These are phyloP conservation scores for Isoperla grammatica DNA, from an alignment of 2,888 invertebrate genomes.

Conservation along the genomic window DNA sequence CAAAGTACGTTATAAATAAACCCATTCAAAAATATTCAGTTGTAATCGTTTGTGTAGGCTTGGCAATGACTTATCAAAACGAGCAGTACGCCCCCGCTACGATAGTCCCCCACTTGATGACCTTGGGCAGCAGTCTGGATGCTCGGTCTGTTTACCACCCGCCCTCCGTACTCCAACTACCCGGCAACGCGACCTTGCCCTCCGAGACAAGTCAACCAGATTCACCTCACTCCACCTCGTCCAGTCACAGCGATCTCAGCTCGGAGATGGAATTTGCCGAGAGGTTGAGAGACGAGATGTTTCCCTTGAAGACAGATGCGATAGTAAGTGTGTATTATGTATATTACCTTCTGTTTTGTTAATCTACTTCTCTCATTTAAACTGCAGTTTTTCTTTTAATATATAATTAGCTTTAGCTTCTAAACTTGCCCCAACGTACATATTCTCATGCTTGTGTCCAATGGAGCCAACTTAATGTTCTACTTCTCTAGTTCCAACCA, in stretches of 20 bases:
- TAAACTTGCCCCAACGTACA: no score
- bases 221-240: slow-evolving; percentile 70
- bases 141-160: slow-evolving; percentile 76
- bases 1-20: no score
- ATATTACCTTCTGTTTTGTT: no score
- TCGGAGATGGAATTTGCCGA: slow-evolving; percentile 59
- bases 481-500: no score
- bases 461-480: no score
- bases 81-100: slow-evolving; percentile 5
- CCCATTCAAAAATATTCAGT: no score
- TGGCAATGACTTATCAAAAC: background rate
- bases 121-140: slow-evolving; percentile 46
- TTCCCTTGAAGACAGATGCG: slow-evolving; percentile 30
- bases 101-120: slow-evolving; percentile 35
- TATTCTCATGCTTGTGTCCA: no score
- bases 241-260: slow-evolving; percentile 62
- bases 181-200: slow-evolving; percentile 48
- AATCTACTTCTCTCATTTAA: background rate
- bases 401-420: slow-evolving; percentile 10
- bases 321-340: no score
- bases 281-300: slow-evolving; percentile 10
- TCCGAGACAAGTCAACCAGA: slow-evolving; percentile 47
- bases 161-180: slow-evolving; percentile 82
- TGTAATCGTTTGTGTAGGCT: no score
- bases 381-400: slow-evolving; percentile 19